Evolutionary conservation across 2,888 invertebrate species (phyloP), one percentile per base, ranked within the genome.

Genomic region (Prosapia bicincta): DNA sequence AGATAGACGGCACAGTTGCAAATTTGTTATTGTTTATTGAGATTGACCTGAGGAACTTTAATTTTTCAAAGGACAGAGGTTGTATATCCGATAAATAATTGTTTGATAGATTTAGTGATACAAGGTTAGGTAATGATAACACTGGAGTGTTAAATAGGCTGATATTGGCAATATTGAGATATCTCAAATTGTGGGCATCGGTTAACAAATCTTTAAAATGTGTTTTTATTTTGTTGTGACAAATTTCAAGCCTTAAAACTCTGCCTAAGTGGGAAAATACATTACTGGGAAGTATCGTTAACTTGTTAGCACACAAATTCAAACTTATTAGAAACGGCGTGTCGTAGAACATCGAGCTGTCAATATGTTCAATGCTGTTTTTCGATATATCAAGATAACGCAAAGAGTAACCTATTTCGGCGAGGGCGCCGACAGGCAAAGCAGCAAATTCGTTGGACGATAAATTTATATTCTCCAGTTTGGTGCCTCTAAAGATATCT

Each of bases 201-300:
- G 95, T 92, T 83, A 96, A 94, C 65, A 96, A 88, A 85, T 96
- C 94, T 83, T 94, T 94, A 83, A 94, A 91, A 86, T 94, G 94
- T 78, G 95, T 93, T 81, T 94, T 91, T 78, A 96, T 87, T 54
- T 90, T 89, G 86, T 96, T 96, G 80, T 89, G 90, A 80, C 94
- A 93, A 69, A 96, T 87, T 85, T 96, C 94, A 81, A 96, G 86
- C 81, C 90, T 90, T 80, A 95, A 90, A 78, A 95, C 86, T 80
- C 92, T 91, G 69, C 92, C 91, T 75, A 96, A 88, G 83, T 93
- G 93, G 26, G 92, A 92, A 84, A 96, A 96, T 24, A 95, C 94
- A 84, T 95, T 96, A 85, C 96, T 95, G 2, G 95, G 95, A 79
- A 96, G 85, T 79, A 95, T 93, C 20, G 93, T 93, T 78, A 96